Base-by-base conservation (phyloP, 2,888 invertebrate species). In the Dryococelus australis region DNA sequence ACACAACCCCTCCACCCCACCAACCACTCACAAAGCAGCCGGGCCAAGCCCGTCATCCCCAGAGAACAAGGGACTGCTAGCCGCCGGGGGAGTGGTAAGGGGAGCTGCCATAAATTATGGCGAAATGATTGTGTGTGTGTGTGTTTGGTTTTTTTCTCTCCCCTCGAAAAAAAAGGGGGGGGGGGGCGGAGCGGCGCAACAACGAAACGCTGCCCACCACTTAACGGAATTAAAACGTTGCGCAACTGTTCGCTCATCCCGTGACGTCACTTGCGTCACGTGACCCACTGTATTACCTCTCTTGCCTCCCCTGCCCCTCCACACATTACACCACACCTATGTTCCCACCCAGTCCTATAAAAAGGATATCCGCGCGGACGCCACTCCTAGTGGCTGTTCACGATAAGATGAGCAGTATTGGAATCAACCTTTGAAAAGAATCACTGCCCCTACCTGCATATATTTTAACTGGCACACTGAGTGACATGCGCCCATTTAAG, bases 161-260 rank as follows among this genome's bases (percentile, higher is more conserved):
- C 65, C 65, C 65, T 24, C 6, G n/a, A 24, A 24, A 24, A 20
- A 16, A 65, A 20, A 20, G 65, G 8, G 24, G 16, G 24, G n/a
- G 24, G 20, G 65, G 65, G 12, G 0, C 47, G 35, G 35, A 35
- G 35, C 65, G 20, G 8, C 65, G 65, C 65, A 65, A 65, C 65
- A 65, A 65, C 65, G 65, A 20, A 65, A 83, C 83, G 43, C 83
- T 83, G 35, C 35, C 43, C 28, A n/a, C 83, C 83, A 83, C 83
- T 83, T 83, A 83, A 43, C 83, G 35, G 83, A 83, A 83, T 83
- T 83, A 83, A 83, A 83, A 83, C 83, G 35, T 83, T 83, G 83
- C 83, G 83, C 83, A 83, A 83, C 83, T 83, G 83, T 83, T 83
- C 24, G 20, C 65, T 20, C 65, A 1, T 65, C 65, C 65, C 65